These are phyloP conservation scores for Pangasius sanitwongsei DNA, from an alignment of 2,797 vertebrate genomes.

Conservation along the genomic window DNA sequence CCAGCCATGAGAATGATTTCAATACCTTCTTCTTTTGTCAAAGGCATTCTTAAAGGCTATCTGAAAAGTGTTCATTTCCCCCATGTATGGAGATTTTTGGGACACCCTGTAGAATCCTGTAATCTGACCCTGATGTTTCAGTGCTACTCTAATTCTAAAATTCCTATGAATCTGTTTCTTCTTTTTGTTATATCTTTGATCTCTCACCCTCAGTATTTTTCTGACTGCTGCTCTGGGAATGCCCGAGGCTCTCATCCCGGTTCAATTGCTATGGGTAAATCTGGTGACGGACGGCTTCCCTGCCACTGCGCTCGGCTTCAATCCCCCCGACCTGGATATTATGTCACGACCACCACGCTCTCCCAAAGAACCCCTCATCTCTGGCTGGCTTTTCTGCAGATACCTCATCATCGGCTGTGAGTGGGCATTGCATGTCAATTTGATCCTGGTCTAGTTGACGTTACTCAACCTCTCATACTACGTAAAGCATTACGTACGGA, in stretches of 20 bases:
- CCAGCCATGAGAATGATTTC: no score
- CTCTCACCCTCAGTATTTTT: conserved; percentile 71
- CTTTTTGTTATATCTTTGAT: background rate
- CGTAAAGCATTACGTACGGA: background rate
- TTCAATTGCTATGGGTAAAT: conserved; percentile 81
- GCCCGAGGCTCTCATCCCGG: conserved; percentile 80
- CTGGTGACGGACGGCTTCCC: conserved; percentile 80
- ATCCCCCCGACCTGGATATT: conserved; percentile 80
- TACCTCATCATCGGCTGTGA: conserved; percentile 82
- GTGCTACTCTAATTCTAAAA: background rate
- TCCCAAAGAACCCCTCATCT: conserved; percentile 79
- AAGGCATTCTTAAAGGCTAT: no score
- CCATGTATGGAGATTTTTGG: no score
- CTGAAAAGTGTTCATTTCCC: no score
- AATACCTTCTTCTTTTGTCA: no score
- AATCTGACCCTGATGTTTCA: background rate
- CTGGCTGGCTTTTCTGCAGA: conserved; percentile 80
- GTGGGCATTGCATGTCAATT: conserved; percentile 43
- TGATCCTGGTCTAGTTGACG: background rate
- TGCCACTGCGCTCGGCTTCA: conserved; percentile 80
- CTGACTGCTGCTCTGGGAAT: conserved; percentile 80
- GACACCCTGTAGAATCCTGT: no score
- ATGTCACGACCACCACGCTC: conserved; percentile 79
- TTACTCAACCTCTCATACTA: background rate
- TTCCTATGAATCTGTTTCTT: background rate